Evolutionary conservation across 2,113 vertebrate genomes (phyloP).

Genomic region (Pterocles gutturalis): DNA sequence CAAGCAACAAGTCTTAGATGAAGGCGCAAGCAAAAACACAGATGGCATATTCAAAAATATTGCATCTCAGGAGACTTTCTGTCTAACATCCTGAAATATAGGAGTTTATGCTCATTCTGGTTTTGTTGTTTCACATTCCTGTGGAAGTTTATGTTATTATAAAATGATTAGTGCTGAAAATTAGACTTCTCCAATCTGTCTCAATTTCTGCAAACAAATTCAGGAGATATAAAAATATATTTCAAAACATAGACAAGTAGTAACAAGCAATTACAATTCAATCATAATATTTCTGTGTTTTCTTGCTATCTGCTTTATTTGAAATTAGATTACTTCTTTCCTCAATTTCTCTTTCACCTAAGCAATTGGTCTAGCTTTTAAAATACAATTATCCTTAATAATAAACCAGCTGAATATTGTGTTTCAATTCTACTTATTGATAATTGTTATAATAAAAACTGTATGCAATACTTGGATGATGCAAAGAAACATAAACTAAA

Average conservation of each 20-base stretch:
- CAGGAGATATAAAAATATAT: rapidly evolving
- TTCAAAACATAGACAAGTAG: not conserved
- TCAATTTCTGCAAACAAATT: not conserved
- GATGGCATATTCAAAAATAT: rapidly evolving
- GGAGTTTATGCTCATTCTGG: not conserved
- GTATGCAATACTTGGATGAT: not conserved
- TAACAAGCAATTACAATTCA: not conserved
- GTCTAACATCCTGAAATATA: not conserved
- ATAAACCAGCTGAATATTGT: not conserved
- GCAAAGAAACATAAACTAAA: not conserved
- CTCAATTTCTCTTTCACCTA: not conserved
- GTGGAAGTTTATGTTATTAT: not conserved
- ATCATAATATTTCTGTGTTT: not conserved
- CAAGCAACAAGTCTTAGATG: not conserved
- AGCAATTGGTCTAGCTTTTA: not conserved
- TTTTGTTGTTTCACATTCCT: not conserved
- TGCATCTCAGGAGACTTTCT: not conserved
- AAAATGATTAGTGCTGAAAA: not conserved
- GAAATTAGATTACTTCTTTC: not conserved
- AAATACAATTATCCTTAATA: not conserved
- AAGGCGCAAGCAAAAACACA: not conserved
- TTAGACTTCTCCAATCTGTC: not conserved
- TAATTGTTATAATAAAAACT: not conserved
- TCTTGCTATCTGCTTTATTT: not conserved
- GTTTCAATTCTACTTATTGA: not conserved